Base-by-base conservation (phyloP, 1,140 invertebrate species). In the Aphelenchoides fujianensis region DNA sequence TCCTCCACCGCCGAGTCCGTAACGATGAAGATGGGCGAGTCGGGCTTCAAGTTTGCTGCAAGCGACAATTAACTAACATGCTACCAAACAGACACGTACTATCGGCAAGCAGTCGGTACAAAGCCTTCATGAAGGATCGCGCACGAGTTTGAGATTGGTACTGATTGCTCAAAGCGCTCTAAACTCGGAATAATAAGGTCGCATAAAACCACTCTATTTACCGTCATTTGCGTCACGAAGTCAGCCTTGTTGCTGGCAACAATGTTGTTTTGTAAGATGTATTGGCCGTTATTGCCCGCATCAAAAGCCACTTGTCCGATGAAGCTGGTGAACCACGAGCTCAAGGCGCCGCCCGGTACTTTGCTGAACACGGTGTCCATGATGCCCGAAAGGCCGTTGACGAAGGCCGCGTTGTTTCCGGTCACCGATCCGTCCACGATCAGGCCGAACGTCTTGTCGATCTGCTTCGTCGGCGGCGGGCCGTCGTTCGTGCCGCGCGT, bases 361-460 rank as follows among this genome's bases (percentile, higher is more conserved):
- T 59, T 59, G 23, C 5, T 59, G 23, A 5, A 59, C 12, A 59
- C 55, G 5, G 7, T 7, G 34, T 59, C 55, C 5, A 7, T 59
- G 5, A 59, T 7, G 34, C 5, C 34, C 23, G 12, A 16, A 23
- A 48, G 34, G 12, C 34, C 5, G 5, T 5, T 59, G 5, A 59
- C 12, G 55, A 59, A 59, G 5, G 19, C 5, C 23, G 12, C 63
- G 63, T 66, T 66, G 34, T 66, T 32, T 66, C 32, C 63, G 31
- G 63, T 66, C 31, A 12, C 12, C 1, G 63, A 66, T 12, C 63
- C 63, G 31, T 66, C 63, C 19, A 66, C n/a, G 31, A 66, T 37
- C 1, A 66, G 2, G 2, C 12, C 36, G 32, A 66, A 66, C 16
- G 63, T 36, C 34, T 36, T 66, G 2, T 37, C 63, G n/a, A n/a